phyloP scores from a whole-genome alignment of 2,797 vertebrate genomes.

The Mycteria americana region DNA sequence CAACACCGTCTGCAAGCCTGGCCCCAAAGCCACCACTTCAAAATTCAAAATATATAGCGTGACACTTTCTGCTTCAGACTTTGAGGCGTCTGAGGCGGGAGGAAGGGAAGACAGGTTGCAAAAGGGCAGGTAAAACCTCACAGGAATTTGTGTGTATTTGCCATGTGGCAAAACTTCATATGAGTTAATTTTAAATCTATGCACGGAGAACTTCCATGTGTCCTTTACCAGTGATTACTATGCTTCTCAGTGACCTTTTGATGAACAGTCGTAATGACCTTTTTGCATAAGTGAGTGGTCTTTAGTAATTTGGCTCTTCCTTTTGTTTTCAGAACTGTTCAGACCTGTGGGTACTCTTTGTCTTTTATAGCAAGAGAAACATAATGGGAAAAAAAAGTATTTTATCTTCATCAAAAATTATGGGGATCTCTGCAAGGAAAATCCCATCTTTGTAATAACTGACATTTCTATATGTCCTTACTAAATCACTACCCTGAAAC shows the following conservation, averaged over 20 bases:
- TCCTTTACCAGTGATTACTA: neutral
- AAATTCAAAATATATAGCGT: neutral
- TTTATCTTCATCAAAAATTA: neutral
- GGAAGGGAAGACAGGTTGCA: neutral
- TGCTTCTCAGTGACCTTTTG: neutral
- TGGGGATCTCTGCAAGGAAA: neutral
- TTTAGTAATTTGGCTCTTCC: neutral
- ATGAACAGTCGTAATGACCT: neutral
- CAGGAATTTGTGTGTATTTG: neutral
- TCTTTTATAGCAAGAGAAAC: neutral
- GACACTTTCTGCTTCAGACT: neutral
- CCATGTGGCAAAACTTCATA: neutral
- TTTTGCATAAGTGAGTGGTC: neutral
- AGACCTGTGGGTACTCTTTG: neutral
- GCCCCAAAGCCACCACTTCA: neutral
- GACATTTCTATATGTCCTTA: neutral
- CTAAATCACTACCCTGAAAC: neutral
- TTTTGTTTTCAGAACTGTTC: neutral
- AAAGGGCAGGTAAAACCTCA: neutral
- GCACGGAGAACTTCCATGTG: neutral
- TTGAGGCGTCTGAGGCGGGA: rapidly evolving
- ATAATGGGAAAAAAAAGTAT: neutral
- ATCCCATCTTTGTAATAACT: neutral
- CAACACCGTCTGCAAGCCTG: neutral
- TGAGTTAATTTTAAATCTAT: neutral